Evolutionary conservation across 2,797 vertebrate species (phyloP).

Genomic region (Chloroceryle amazona): DNA sequence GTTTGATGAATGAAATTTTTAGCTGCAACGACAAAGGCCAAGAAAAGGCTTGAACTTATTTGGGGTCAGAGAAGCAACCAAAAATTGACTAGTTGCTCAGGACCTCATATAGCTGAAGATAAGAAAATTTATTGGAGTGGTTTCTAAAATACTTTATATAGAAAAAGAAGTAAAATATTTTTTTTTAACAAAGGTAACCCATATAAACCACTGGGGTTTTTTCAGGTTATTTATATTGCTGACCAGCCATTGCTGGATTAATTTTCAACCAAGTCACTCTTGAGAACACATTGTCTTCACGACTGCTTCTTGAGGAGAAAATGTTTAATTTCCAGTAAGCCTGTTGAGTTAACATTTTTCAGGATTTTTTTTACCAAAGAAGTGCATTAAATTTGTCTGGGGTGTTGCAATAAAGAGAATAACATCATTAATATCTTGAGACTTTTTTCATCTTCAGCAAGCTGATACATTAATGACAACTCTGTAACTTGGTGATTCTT

Average conservation of each 20-base stretch:
- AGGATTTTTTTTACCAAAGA: background rate
- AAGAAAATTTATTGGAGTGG: background rate
- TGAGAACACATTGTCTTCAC: background rate
- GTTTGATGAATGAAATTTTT: background rate
- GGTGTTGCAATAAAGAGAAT: background rate
- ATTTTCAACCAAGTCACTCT: background rate
- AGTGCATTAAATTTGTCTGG: background rate
- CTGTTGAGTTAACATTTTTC: background rate
- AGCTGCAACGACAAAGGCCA: rapidly evolving
- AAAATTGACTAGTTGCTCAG: background rate
- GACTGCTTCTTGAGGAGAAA: background rate
- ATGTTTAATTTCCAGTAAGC: background rate
- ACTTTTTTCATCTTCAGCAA: background rate
- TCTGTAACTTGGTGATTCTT: background rate
- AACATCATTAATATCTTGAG: background rate
- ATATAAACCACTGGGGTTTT: background rate
- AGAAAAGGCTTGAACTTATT: background rate
- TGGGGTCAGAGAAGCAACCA: background rate
- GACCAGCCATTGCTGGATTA: background rate
- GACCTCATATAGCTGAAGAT: background rate
- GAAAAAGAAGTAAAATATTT: background rate
- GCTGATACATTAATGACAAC: rapidly evolving
- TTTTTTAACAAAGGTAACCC: rapidly evolving
- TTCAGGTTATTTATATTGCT: background rate
- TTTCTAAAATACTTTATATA: background rate